Evolutionary conservation across 2,797 vertebrate genomes (phyloP).

Genomic region (Chaunax sp.): DNA sequence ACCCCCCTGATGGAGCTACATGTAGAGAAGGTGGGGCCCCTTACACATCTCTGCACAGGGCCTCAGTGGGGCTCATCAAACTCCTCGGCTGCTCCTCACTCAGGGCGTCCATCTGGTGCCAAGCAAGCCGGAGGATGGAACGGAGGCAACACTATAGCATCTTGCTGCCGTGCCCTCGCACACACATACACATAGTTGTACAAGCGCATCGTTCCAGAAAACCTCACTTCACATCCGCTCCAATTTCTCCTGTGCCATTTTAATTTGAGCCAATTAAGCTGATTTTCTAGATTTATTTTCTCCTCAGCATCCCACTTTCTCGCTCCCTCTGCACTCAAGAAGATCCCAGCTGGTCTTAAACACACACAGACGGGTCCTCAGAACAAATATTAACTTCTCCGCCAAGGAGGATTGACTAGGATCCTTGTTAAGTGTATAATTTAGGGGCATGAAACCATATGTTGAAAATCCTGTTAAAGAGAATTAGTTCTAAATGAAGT

Average conservation of each 20-base stretch:
- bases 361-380: conserved; percentile 76
- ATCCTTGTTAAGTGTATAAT: conserved; percentile 71
- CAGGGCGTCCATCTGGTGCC: conserved; percentile 71
- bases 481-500: conserved; percentile 62
- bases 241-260: conserved; percentile 60
- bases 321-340: conserved; percentile 53
- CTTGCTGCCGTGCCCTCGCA: conserved; percentile 35
- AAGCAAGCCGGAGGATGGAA: conserved; percentile 49
- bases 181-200: conserved; percentile 28
- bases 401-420: conserved; percentile 56
- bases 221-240: conserved; percentile 62
- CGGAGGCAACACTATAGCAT: conserved; percentile 36
- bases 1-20: conserved; percentile 49
- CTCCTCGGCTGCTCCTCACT: conserved; percentile 69
- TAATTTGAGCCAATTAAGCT: conserved; percentile 81
- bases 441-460: conserved; percentile 67
- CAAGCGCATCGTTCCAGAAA: conserved; percentile 59
- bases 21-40: conserved; percentile 41
- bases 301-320: conserved; percentile 44
- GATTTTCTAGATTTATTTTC: conserved; percentile 73
- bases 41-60: conserved; percentile 46
- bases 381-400: conserved; percentile 82
- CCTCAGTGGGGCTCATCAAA: conserved; percentile 63
- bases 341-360: conserved; percentile 82
- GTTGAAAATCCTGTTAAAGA: conserved; percentile 79